Percentiles rank a stretch among this genome's conserved stretches.
These are phyloP conservation scores for Zapornia atra DNA, from an alignment of 2,113 vertebrate species.

Conservation along the genomic window DNA sequence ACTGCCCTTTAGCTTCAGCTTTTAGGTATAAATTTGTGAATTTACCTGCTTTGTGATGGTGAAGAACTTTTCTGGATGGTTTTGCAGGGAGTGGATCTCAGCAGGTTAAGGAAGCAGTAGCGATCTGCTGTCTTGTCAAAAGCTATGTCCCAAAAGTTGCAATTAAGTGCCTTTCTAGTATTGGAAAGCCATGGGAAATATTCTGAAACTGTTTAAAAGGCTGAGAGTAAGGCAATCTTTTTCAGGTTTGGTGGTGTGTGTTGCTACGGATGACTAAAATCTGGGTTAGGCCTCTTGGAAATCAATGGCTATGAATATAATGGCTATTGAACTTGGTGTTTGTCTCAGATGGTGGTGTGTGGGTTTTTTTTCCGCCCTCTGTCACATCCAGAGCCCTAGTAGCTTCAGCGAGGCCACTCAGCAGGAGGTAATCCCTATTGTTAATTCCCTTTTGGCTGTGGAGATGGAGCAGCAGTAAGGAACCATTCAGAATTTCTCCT, in stretches of 20 bases:
- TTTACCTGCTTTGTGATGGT: background rate
- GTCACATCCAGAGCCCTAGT: background rate
- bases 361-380: background rate
- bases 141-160: background rate
- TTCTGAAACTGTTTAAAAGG: background rate
- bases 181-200: background rate
- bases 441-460: background rate
- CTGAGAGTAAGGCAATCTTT: background rate
- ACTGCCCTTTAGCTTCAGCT: background rate
- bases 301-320: constrained; percentile 38
- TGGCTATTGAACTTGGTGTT: constrained; percentile 25
- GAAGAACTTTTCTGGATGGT: background rate
- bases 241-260: background rate
- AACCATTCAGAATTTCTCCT: background rate
- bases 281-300: constrained; percentile 35
- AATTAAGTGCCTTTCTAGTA: background rate
- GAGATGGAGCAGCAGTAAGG: background rate
- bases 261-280: background rate
- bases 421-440: background rate
- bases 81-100: background rate
- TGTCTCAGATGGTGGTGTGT: background rate
- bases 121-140: background rate
- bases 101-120: background rate
- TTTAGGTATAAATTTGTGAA: background rate
- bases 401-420: background rate